These are phyloP conservation scores for Spilosoma lubricipeda DNA, from an alignment of 2,888 invertebrate genomes.

Conservation along the genomic window DNA sequence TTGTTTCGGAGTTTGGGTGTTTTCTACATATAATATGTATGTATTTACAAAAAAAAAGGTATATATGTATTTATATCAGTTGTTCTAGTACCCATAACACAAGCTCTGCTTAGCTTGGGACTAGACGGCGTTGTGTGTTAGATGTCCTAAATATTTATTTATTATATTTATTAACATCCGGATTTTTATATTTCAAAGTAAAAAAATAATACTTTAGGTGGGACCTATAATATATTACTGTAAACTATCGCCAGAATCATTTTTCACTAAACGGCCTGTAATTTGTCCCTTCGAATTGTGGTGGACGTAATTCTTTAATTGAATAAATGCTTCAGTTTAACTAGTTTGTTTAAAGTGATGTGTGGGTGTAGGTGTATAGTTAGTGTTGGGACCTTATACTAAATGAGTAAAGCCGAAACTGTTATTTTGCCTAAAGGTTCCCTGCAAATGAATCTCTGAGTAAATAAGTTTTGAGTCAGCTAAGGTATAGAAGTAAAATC, in stretches of 20 bases:
- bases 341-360: constrained; percentile 56
- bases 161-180: no score
- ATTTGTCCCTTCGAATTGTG: constrained; percentile 33
- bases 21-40: no score
- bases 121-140: no score
- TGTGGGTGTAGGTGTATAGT: constrained; percentile 40
- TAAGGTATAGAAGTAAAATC: neutral
- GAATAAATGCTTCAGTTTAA: constrained; percentile 62
- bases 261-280: constrained; percentile 25
- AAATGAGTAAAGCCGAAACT: constrained; percentile 15
- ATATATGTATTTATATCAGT: no score
- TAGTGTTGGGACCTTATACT: constrained; percentile 33
- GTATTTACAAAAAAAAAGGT: no score
- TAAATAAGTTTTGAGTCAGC: neutral
- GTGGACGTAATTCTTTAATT: constrained; percentile 58
- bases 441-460: neutral
- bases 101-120: no score
- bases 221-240: neutral
- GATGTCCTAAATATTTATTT: no score
- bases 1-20: no score
- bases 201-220: no score
- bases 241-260: constrained; percentile 20
- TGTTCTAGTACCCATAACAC: no score
- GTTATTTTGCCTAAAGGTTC: neutral
- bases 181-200: no score